Base-by-base conservation (phyloP, 1,140 invertebrate genomes). In the Ptiloglossa arizonensis region DNA sequence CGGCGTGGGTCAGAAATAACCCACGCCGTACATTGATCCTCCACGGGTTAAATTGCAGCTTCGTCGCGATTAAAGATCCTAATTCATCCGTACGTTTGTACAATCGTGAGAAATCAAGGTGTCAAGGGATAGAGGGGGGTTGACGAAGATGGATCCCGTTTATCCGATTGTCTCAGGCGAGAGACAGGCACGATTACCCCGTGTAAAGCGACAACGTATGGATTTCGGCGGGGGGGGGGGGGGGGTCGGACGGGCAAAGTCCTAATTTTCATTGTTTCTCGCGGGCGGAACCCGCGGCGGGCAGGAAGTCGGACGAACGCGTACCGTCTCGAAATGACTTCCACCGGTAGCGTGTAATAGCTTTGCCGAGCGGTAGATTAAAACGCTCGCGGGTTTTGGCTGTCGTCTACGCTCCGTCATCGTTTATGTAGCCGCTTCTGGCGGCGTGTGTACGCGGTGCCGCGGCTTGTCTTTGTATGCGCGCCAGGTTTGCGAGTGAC, bases 211-310 rank as follows among this genome's bases (percentile, higher is more conserved):
- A 66, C 67, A 74, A 67, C 48, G 24, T 48, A 59, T 69, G 44
- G 74, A 70, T 70, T 44, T 50, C 29, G 44, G 41, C 5, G 19
- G 64, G 73, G 32, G 44, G 41, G 5, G 19, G 64, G 73, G 54
- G 17, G 17, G 22, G 22, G 56, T 50, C 57, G n/a, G 79, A 48
- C 63, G 48, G 52, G 38, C 59, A 54, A 81, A 69, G 75, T 76
- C 67, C 80, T 83, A 83, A 83, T 83, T 83, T 83, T 75, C 81
- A 83, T 82, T 83, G 82, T 83, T 83, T 78, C 56, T 64, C 63
- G 64, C 73, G n/a, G 72, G 48, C 50, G 24, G 62, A 77, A n/a
- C 27, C 72, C 62, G 32, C 50, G 17, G 44, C 72, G 56, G 22
- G 38, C 64, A 82, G 80, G 52, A 83, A 73, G 68, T 62, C 74